Evolutionary conservation across 2,888 invertebrate genomes (phyloP), one percentile per base, ranked within the genome.

Genomic region (Silvanus unidentatus): DNA sequence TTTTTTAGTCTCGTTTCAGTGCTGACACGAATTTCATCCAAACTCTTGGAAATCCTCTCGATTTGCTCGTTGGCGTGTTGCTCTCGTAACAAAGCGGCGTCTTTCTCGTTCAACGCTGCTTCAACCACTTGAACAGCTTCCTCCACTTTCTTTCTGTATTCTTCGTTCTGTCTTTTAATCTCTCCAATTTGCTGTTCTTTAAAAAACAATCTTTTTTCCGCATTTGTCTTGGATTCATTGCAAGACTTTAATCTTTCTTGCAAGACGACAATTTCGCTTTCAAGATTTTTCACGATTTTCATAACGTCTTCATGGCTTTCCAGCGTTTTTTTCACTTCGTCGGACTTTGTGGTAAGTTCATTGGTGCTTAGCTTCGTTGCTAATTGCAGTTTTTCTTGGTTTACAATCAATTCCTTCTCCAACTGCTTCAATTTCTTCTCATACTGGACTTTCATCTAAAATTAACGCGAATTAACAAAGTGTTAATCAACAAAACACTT

Each of bases 101-200:
- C 76, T 57, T 78, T 81, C 56, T 81, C 81, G n/a, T 65, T 65
- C 2, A 78, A 47, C 14, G 71, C 73, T 0, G 78, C 78, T 55
- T 81, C 80, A 16, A 77, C 76, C 1, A 81, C 55, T 28, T 71
- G 66, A 22, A 81, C 60, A 1, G 81, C 78, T 61, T 82, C 81
- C 4, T 73, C 72, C 1, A 81, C 75, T 61, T 79, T 80, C 5
- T 59, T 58, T 55, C 76, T 71, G 1, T 77, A 75, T 47, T 74
- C 72, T 12, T 64, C 63, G 49, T 78, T 77, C 36, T 76, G 75
- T 6, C 64, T 62, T 10, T 69, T 63, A 28, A 76, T 55, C 42
- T 66, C 68, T 2, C 69, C 63, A 8, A 75, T 68, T 30, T 69
- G 52, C 16, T 61, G 57, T 34, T 70, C 74, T 3, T 72, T 69